Conservation (phyloP, 1,140 invertebrate genomes). For the Tetramorium simillimum region DNA sequence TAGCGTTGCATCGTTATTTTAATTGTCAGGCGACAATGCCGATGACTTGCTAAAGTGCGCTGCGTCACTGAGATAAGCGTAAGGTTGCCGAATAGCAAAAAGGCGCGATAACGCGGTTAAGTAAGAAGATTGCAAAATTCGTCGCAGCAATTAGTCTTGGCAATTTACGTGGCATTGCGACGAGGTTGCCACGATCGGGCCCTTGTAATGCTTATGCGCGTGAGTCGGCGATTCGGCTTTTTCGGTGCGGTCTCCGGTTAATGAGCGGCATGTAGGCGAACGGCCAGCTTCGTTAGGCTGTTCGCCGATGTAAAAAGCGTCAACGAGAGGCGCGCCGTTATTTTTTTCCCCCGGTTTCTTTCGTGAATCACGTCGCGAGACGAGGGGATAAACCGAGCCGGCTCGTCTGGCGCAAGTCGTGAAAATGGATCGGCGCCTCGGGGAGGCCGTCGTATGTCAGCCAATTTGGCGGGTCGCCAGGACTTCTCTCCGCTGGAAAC, state of each 20-base stretch:
- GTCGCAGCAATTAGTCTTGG: constrained; percentile 1
- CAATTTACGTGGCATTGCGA: not conserved
- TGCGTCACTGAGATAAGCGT: not conserved
- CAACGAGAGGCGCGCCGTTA: constrained; percentile 3
- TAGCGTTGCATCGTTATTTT: not conserved
- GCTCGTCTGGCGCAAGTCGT: constrained; percentile 6
- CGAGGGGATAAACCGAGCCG: not conserved
- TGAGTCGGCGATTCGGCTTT: constrained; percentile 44
- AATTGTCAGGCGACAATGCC: not conserved
- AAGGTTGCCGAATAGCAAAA: not conserved
- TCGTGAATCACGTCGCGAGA: constrained; percentile 10
- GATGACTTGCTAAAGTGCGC: not conserved
- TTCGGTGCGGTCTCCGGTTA: not conserved
- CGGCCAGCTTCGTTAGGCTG: not conserved
- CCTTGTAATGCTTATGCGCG: not conserved
- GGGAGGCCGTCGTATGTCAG: constrained; percentile 27
- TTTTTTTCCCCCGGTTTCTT: not conserved
- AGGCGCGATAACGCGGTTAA: not conserved
- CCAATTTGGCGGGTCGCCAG: constrained; percentile 47
- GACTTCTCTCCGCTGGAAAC: constrained; percentile 15
- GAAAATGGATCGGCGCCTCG: constrained; percentile 52
- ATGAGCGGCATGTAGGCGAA: constrained; percentile 33
- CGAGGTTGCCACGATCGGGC: not conserved
- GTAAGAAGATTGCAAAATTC: constrained; percentile 17
- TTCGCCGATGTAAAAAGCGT: not conserved